phyloP scores from a whole-genome alignment of 2,113 vertebrate species.

The Drymodes brunneopygia region DNA sequence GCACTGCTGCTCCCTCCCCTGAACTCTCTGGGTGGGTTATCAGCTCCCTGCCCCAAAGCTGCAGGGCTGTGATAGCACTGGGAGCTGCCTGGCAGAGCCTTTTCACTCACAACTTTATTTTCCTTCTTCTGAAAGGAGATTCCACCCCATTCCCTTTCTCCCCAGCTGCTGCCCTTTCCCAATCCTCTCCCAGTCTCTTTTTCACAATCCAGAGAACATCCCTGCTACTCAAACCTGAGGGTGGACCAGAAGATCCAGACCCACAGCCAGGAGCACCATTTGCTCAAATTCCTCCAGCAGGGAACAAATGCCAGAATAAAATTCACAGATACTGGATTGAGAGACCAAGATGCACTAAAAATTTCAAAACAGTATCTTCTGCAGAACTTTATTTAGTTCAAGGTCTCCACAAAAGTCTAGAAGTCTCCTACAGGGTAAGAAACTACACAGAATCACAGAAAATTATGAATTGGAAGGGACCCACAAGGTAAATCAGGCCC shows the following conservation, averaged over 20 bases:
- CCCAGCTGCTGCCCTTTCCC: background rate
- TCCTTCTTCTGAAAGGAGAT: background rate
- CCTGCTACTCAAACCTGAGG: background rate
- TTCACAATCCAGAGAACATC: background rate
- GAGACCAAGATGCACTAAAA: background rate
- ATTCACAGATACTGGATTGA: accelerated
- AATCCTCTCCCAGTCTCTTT: background rate
- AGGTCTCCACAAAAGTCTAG: background rate
- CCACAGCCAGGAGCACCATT: background rate
- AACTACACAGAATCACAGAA: background rate
- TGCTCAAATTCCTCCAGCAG: background rate
- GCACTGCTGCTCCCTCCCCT: background rate
- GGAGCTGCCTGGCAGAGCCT: background rate
- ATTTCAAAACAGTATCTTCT: background rate
- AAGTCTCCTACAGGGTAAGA: background rate
- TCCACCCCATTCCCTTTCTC: background rate
- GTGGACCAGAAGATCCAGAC: background rate
- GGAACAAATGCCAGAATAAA: background rate
- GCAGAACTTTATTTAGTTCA: background rate
- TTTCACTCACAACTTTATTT: background rate
- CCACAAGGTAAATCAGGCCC: background rate
- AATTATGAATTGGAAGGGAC: background rate
- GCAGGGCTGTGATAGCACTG: background rate
- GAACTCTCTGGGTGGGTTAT: background rate
- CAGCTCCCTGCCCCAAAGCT: conserved; percentile 17